Conservation (phyloP, 2,113 vertebrate species). For the Pterocles orientalis region DNA sequence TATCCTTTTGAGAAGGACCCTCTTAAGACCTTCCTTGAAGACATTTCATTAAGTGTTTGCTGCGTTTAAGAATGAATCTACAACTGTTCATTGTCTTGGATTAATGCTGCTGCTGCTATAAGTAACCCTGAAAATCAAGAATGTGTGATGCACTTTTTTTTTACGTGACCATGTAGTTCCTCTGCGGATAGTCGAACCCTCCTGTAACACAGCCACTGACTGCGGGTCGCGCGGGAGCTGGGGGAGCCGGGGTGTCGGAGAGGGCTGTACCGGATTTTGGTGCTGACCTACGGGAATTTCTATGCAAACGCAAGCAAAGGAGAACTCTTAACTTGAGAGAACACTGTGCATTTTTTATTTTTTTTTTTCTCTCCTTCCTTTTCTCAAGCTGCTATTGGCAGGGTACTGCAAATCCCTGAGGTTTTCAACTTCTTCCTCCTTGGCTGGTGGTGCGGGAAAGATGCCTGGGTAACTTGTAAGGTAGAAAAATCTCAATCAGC, state of each 20-base stretch:
- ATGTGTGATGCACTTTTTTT: conserved; percentile 81
- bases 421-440: neutral
- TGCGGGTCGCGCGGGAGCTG: neutral
- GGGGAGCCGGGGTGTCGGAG: neutral
- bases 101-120: conserved; percentile 82
- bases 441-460: neutral
- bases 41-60: conserved; percentile 77
- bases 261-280: conserved; percentile 44
- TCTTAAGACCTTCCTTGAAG: conserved; percentile 64
- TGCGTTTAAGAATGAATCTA: conserved; percentile 70
- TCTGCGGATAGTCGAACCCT: conserved; percentile 53
- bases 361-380: conserved; percentile 15
- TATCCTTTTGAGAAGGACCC: conserved; percentile 63
- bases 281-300: conserved; percentile 68
- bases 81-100: conserved; percentile 74
- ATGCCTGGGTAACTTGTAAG: neutral
- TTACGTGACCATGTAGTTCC: conserved; percentile 49
- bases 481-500: neutral
- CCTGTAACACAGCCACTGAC: conserved; percentile 72
- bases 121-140: conserved; percentile 79
- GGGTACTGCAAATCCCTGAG: conserved; percentile 22
- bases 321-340: conserved; percentile 59
- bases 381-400: conserved; percentile 66
- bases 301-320: conserved; percentile 67
- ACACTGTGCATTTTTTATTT: conserved; percentile 35